A percentile compares a stretch with the other conserved stretches of the same genome.
Evolutionary conservation across 2,888 invertebrate species (phyloP).

Genomic region (Coremacera marginata): DNA sequence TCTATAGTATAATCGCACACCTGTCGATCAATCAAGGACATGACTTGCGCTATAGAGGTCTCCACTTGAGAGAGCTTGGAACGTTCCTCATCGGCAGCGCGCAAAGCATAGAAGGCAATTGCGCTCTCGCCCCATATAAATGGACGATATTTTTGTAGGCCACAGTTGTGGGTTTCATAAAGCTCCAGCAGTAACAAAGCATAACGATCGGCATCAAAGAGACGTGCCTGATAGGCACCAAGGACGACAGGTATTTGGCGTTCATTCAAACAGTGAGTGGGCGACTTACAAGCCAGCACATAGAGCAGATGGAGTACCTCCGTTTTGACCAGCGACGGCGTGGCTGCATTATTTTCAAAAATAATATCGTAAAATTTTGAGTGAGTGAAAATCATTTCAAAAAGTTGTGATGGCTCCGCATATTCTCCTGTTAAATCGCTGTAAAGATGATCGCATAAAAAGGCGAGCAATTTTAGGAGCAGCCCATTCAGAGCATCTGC

Average conservation of each 20-base stretch:
- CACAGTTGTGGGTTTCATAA: slow-evolving; percentile 78
- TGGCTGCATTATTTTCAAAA: slow-evolving; percentile 66
- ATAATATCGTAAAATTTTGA: slow-evolving; percentile 82
- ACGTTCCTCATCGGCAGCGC: slow-evolving; percentile 69
- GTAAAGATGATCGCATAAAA: slow-evolving; percentile 73
- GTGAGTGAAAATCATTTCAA: slow-evolving; percentile 82
- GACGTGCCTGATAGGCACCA: slow-evolving; percentile 82
- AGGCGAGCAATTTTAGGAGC: slow-evolving; percentile 72
- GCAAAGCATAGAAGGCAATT: slow-evolving; percentile 80
- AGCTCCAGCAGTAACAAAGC: slow-evolving; percentile 77
- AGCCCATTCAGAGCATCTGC: slow-evolving; percentile 67
- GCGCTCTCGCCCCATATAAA: slow-evolving; percentile 88
- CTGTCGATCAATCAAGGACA: slow-evolving; percentile 79
- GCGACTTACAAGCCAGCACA: slow-evolving; percentile 75
- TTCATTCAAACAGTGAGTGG: slow-evolving; percentile 72
- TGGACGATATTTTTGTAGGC: slow-evolving; percentile 79
- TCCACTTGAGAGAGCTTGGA: slow-evolving; percentile 75
- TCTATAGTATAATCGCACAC: slow-evolving; percentile 76
- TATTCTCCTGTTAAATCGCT: slow-evolving; percentile 62
- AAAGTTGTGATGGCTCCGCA: slow-evolving; percentile 71
- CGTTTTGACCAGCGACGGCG: slow-evolving; percentile 71
- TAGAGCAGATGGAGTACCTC: slow-evolving; percentile 77
- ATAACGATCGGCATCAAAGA: slow-evolving; percentile 78
- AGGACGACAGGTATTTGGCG: slow-evolving; percentile 82
- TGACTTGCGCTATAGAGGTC: slow-evolving; percentile 79